phyloP scores from a whole-genome alignment of 2,888 invertebrate genomes.

The Hypselothyrea guttata region DNA sequence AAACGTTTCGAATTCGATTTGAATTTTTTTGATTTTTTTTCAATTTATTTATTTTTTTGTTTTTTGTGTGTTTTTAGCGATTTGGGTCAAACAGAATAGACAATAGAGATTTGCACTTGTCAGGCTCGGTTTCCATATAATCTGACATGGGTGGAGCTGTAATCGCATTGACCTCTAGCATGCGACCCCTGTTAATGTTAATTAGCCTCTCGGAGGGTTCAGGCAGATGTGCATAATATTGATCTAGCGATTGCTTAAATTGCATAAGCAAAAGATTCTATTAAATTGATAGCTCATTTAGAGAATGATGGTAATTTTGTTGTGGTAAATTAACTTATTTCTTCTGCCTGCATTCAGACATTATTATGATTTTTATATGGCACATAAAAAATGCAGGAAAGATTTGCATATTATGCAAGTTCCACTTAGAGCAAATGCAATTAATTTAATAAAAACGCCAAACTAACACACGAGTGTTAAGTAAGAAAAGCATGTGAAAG shows the following conservation, averaged over 20 bases:
- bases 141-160: slow-evolving; percentile 38
- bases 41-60: no score
- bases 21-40: no score
- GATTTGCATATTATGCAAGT: slow-evolving; percentile 21
- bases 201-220: slow-evolving; percentile 16
- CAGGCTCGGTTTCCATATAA: slow-evolving; percentile 40
- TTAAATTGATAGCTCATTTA: no score
- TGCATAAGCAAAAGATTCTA: slow-evolving; percentile 9
- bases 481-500: slow-evolving; percentile 1
- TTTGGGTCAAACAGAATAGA: slow-evolving; percentile 64
- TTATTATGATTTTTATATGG: neutral
- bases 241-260: slow-evolving; percentile 36
- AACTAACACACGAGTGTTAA: slow-evolving; percentile 21
- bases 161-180: slow-evolving; percentile 55
- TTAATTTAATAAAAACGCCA: slow-evolving; percentile 14
- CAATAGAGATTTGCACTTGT: slow-evolving; percentile 62
- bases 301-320: no score
- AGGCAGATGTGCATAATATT: slow-evolving; percentile 7
- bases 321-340: neutral
- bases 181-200: slow-evolving; percentile 34
- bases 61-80: slow-evolving; percentile 38
- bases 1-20: slow-evolving; percentile 33
- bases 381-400: slow-evolving; percentile 1
- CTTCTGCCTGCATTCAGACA: neutral
- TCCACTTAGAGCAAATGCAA: slow-evolving; percentile 25